A percentile compares a stretch with the other conserved stretches of the same genome.
These are phyloP conservation scores for Aphidius colemani DNA, from an alignment of 2,888 invertebrate species.

Conservation along the genomic window DNA sequence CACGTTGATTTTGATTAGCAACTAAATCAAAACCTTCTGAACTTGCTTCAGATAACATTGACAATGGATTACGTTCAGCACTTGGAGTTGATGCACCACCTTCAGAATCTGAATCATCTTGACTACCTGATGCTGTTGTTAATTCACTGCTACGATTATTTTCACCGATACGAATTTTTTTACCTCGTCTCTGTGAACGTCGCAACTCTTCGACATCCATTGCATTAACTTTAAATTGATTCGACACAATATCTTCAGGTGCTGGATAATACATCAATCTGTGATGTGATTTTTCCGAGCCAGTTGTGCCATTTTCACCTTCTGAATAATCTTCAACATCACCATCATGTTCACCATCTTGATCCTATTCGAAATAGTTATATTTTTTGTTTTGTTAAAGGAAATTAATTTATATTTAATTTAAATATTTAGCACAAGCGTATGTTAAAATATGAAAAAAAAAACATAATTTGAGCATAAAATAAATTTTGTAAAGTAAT, in stretches of 20 bases:
- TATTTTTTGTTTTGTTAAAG: too few relatives aligned
- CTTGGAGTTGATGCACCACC: conserved; percentile 78
- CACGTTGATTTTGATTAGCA: conserved; percentile 62
- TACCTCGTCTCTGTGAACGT: conserved; percentile 58
- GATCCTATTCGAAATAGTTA: conserved; percentile 52
- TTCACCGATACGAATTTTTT: conserved; percentile 49
- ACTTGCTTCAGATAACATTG: conserved; percentile 73
- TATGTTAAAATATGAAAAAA: too few relatives aligned
- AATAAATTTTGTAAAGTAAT: neutral
- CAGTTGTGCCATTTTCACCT: conserved; percentile 68
- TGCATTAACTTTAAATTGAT: conserved; percentile 85
- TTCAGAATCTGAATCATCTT: conserved; percentile 71
- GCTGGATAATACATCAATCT: conserved; percentile 75
- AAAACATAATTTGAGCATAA: neutral
- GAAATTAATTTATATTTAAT: neutral
- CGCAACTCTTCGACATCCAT: conserved; percentile 85
- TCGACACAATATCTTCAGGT: conserved; percentile 67
- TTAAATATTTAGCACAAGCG: neutral
- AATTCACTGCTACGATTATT: conserved; percentile 50
- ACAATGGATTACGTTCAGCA: conserved; percentile 75
- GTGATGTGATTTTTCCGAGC: conserved; percentile 69
- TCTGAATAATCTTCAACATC: conserved; percentile 87
- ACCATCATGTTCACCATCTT: conserved; percentile 79
- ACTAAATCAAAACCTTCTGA: conserved; percentile 70
- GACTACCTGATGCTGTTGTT: conserved; percentile 63